These are phyloP conservation scores for Hybognathus amarus DNA, from an alignment of 2,797 vertebrate genomes.

Conservation along the genomic window DNA sequence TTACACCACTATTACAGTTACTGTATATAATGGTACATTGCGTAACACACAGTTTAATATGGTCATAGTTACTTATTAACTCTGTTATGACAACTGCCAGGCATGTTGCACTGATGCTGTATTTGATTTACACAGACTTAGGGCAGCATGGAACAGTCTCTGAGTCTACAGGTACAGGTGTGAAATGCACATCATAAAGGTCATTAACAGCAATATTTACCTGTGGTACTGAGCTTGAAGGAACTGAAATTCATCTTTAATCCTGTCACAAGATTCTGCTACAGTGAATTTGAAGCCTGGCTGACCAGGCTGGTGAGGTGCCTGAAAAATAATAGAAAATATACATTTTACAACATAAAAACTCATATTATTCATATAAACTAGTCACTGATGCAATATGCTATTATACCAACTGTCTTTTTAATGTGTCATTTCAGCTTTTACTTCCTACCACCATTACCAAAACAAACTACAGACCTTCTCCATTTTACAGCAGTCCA, in stretches of 20 bases:
- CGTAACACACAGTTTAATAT: not conserved
- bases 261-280: constrained; percentile 92
- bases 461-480: constrained; percentile 20
- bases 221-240: constrained; percentile 96
- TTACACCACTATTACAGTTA: not conserved
- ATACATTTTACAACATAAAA: not conserved
- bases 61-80: not conserved
- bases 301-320: constrained; percentile 94
- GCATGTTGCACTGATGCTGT: no score
- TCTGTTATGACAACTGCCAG: not conserved
- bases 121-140: not conserved
- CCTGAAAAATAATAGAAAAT: constrained; percentile 72
- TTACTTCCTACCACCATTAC: constrained; percentile 13
- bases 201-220: constrained; percentile 71
- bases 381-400: not conserved
- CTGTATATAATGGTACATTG: not conserved
- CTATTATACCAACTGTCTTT: not conserved
- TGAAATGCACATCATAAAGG: not conserved
- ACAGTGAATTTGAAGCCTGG: constrained; percentile 97
- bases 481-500: constrained; percentile 15
- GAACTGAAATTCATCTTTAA: constrained; percentile 98
- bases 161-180: not conserved
- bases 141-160: not conserved
- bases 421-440: not conserved
- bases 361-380: not conserved